Percentiles rank a stretch among this genome's conserved stretches.
These are phyloP conservation scores for Tiliacea aurago DNA, from an alignment of 2,888 invertebrate species.

Conservation along the genomic window DNA sequence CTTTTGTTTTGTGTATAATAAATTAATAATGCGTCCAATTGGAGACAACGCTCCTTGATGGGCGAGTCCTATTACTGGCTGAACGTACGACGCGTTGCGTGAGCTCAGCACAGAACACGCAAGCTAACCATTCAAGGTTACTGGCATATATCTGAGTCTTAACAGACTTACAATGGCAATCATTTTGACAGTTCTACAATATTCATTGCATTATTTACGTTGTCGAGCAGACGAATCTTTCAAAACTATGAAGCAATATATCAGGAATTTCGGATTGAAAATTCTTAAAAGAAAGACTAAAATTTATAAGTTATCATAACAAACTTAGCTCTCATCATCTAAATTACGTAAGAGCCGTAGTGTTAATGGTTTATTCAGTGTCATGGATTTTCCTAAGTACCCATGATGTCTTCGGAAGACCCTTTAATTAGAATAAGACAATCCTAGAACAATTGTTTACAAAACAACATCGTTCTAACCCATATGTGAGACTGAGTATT, in stretches of 20 bases:
- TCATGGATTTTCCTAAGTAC: slow-evolving; percentile 46
- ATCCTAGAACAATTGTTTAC: slow-evolving; percentile 24
- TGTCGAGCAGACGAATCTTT: not conserved
- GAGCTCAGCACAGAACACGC: too few relatives aligned
- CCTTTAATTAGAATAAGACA: slow-evolving; percentile 23
- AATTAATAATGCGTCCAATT: too few relatives aligned
- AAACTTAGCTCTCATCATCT: not conserved
- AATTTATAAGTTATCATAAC: not conserved
- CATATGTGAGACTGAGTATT: not conserved
- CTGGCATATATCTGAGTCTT: too few relatives aligned
- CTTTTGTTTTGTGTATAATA: too few relatives aligned
- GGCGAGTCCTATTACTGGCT: too few relatives aligned
- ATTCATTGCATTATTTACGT: not conserved
- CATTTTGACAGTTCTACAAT: not conserved
- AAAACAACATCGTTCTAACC: not conserved
- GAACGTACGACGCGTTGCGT: too few relatives aligned
- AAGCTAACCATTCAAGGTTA: too few relatives aligned
- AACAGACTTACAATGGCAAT: not conserved
- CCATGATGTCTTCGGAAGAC: slow-evolving; percentile 36
- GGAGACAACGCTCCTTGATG: too few relatives aligned
- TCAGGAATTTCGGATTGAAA: not conserved
- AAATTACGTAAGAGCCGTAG: not conserved
- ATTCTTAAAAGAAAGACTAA: not conserved
- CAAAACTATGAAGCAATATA: not conserved
- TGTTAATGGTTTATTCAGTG: slow-evolving; percentile 32